phyloP scores from a whole-genome alignment of 1,140 invertebrate genomes.

The Formica exsecta region DNA sequence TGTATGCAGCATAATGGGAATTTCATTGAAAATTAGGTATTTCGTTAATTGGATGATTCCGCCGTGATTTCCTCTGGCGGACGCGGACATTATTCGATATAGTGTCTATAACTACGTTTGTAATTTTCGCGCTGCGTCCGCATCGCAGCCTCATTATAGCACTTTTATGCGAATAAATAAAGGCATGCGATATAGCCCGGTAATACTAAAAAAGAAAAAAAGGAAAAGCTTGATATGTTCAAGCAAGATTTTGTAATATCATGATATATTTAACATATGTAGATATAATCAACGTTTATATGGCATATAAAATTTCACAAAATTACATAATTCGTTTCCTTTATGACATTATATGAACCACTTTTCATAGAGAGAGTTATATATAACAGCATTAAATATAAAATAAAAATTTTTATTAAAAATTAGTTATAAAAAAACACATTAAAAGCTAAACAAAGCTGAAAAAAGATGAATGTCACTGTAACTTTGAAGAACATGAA shows the following conservation, averaged over 20 bases:
- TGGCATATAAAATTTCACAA: background rate
- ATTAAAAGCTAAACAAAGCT: background rate
- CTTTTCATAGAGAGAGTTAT: background rate
- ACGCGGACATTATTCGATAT: slow-evolving; percentile 61
- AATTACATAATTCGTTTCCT: background rate
- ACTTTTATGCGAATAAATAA: slow-evolving; percentile 52
- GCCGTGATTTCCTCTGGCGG: slow-evolving; percentile 54
- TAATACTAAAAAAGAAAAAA: background rate
- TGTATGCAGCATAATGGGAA: slow-evolving; percentile 58
- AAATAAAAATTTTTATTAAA: slow-evolving; percentile 13
- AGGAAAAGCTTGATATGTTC: background rate
- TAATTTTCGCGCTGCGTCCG: slow-evolving; percentile 57
- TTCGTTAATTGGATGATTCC: slow-evolving; percentile 64
- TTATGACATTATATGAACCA: background rate
- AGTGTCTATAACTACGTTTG: slow-evolving; percentile 59
- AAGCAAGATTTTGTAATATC: background rate
- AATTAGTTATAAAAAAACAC: background rate
- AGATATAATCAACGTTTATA: background rate
- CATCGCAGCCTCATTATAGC: slow-evolving; percentile 40
- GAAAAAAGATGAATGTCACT: background rate
- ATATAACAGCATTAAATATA: background rate
- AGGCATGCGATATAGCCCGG: background rate
- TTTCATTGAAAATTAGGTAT: slow-evolving; percentile 68
- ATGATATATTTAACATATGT: background rate
- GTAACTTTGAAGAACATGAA: background rate